phyloP scores from a whole-genome alignment of 2,113 vertebrate genomes.

The Tragulus kanchil region DNA sequence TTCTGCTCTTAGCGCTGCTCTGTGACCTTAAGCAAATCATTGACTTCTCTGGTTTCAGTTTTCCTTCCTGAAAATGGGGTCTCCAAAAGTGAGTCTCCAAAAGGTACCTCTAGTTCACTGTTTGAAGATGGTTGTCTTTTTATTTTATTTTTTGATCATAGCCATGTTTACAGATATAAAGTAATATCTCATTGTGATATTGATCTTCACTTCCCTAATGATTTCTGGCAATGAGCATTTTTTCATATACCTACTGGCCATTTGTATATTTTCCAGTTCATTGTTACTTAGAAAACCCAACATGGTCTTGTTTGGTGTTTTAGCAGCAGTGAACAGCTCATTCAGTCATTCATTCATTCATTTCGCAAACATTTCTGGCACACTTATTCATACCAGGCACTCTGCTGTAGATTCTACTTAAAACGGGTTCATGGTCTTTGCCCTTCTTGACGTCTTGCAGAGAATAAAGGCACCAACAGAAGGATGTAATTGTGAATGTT shows the following conservation, averaged over 20 bases:
- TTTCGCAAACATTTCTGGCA: background rate
- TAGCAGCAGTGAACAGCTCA: background rate
- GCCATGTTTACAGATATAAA: background rate
- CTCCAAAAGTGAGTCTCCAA: background rate
- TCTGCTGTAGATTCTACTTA: background rate
- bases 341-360: background rate
- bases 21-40: background rate
- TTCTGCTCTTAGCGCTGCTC: background rate
- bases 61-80: background rate
- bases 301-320: background rate
- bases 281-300: background rate
- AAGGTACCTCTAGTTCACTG: background rate
- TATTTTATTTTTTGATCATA: background rate
- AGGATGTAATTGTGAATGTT: background rate
- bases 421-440: background rate
- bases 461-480: background rate
- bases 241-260: background rate
- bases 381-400: background rate
- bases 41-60: background rate
- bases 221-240: background rate
- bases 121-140: background rate
- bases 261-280: background rate
- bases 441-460: background rate
- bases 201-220: background rate
- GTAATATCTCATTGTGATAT: background rate